Base-by-base conservation (phyloP, 1,140 invertebrate genomes). In the Brachionus manjavacas region DNA sequence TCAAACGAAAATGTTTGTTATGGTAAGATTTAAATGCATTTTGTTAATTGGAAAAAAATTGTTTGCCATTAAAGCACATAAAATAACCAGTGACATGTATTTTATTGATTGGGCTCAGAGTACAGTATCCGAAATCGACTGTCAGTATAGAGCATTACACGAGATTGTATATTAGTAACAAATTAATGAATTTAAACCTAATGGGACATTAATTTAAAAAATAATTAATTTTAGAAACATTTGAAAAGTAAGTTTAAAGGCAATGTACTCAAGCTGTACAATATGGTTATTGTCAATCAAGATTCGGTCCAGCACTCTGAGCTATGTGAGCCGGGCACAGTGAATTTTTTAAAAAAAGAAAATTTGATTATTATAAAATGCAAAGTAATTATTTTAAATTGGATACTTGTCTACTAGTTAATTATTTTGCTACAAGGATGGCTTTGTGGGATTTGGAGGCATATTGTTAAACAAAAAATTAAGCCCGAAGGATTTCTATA, bases 121-220 rank as follows among this genome's bases (percentile, higher is more conserved):
- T 46, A 83, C 80, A 25, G 31, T 72, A 11, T 66, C 41, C 23
- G 55, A 68, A 35, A 72, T 83, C n/a, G 80, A 83, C 28, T 68
- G 80, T 12, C 60, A 68, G 68, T 68, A 83, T 14, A 49, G 80
- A 49, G 80, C 80, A 0, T 23, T 83, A 31, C 55, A 83, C 43
- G 55, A 83, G 60, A 83, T 83, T 68, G 80, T 83, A 83, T 46
- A 68, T 46, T 68, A 68, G 41, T 72, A 72, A 68, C 60, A 60
- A 79, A 79, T 12, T 76, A 46, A 76, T 79, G 23, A 31, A 35
- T 79, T 79, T 55, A 31, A 11, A 3, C 12, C 35, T 55, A 60
- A 55, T 55, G 12, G 3, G 31, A 46, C 16, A 55, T 31, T 35
- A 23, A 35, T 31, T 60, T 9, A 52, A 52, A 11, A 11, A 49